phyloP scores from a whole-genome alignment of 1,140 invertebrate genomes.

The Caenorhabditis brenneri region DNA sequence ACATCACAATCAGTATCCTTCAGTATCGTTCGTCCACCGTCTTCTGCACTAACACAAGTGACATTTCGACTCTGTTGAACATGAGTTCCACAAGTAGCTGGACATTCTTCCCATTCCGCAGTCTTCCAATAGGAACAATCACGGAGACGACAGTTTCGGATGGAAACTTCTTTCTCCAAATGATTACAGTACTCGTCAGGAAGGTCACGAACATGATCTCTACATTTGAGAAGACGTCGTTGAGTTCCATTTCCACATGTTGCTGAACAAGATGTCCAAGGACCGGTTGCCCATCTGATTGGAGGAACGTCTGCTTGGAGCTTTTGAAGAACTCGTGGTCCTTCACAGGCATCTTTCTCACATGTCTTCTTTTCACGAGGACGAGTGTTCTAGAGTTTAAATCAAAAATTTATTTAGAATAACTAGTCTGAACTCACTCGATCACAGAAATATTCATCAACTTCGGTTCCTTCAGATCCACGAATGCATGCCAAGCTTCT shows the following conservation, averaged over 20 bases:
- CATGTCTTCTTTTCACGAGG: constrained; percentile 40
- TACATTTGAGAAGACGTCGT: constrained; percentile 63
- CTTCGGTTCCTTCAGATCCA: constrained; percentile 56
- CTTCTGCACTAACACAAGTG: constrained; percentile 51
- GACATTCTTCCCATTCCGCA: constrained; percentile 62
- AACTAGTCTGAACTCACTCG: not conserved
- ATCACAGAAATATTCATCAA: constrained; percentile 38
- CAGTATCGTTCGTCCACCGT: constrained; percentile 16
- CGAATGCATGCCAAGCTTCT: constrained; percentile 57
- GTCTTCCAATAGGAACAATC: constrained; percentile 61
- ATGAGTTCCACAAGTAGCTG: constrained; percentile 62
- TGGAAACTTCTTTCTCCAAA: constrained; percentile 55
- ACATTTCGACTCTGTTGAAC: constrained; percentile 59
- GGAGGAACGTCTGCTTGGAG: constrained; percentile 44
- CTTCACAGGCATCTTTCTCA: constrained; percentile 42
- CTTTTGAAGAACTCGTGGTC: not conserved
- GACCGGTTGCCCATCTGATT: constrained; percentile 63
- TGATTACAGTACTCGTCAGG: constrained; percentile 63
- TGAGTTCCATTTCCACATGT: constrained; percentile 65
- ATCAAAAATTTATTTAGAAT: not conserved
- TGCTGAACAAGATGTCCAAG: constrained; percentile 63
- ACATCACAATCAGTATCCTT: constrained; percentile 64
- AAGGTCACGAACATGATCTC: constrained; percentile 61
- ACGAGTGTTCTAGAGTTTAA: constrained; percentile 13
- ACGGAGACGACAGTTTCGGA: constrained; percentile 51